A percentile compares a stretch with the other conserved stretches of the same genome.
These are phyloP conservation scores for Leptocoma aspasia DNA, from an alignment of 2,113 vertebrate genomes.

Conservation along the genomic window DNA sequence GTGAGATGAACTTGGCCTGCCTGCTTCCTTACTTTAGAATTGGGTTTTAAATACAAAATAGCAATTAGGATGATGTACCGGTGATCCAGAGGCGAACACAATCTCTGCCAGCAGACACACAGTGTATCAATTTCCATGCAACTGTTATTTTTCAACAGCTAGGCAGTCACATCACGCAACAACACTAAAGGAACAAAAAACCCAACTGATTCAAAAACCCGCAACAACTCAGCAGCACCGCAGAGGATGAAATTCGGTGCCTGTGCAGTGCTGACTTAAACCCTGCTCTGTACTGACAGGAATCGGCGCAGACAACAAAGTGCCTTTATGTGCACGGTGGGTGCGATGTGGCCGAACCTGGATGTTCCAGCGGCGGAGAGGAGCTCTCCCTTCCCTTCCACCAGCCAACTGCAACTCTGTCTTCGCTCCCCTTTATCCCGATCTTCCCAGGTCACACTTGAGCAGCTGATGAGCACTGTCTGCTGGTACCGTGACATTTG, in stretches of 20 bases:
- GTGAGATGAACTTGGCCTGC: neutral
- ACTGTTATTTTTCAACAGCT: neutral
- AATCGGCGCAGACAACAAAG: neutral
- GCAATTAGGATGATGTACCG: fast-evolving
- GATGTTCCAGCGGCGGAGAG: neutral
- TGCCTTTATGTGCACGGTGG: neutral
- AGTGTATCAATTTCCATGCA: fast-evolving
- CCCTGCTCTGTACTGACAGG: fast-evolving
- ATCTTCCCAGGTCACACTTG: fast-evolving
- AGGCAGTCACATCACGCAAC: neutral
- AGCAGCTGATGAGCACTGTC: neutral
- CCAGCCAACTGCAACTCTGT: neutral
- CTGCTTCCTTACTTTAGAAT: neutral
- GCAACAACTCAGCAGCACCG: neutral
- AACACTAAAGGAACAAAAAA: neutral
- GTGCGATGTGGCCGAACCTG: neutral
- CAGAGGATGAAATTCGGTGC: neutral
- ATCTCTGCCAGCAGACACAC: neutral
- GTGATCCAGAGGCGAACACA: fast-evolving
- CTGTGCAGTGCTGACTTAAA: neutral
- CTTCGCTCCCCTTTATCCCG: neutral
- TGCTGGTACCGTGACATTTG: fast-evolving
- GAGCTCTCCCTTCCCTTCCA: neutral
- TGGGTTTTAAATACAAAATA: neutral
- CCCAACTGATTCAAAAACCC: neutral